Base-by-base conservation (phyloP, 1,140 invertebrate species). In the Harlomillsia oculata region DNA sequence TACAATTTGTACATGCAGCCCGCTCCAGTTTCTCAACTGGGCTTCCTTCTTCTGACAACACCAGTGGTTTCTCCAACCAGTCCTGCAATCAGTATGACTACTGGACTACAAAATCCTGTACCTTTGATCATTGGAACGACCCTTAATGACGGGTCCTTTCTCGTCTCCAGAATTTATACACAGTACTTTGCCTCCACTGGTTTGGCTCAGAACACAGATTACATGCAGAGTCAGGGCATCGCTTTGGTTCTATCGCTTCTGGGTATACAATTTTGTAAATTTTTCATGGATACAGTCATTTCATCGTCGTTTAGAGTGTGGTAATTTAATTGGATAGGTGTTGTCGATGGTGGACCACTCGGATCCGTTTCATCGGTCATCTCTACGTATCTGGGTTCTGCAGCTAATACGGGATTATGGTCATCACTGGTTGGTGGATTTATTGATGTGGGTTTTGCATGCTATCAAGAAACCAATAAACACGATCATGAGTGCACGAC, bases 21-120 rank as follows among this genome's bases (percentile, higher is more conserved):
- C 13, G 48, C 48, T 25, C 48, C 48, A 9, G 48, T 51, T 3
- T 18, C 39, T 23, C 48, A 51, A 39, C 36, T n/a, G n/a, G n/a
- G n/a, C n/a, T n/a, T 5, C 9, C 39, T 51, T 28, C 1, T 34
- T 9, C 25, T 51, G 32, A 25, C 16, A 20, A 23, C 26, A 23
- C 48, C 48, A 36, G 32, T 26, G 39, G 30, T 51, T 5, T 26
- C 36, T 11, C 48, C 48, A 3, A 14, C 1, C 1, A 14, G 39
- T 25, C 48, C 48, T 1, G 26, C 26, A n/a, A 26, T 3, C 2
- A 30, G 30, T 23, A 3, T 51, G 16, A 4, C 11, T 23, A 37
- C 11, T 6, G 48, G 48, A 1, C 30, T 37, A 20, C 48, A 51
- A 25, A 2, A 30, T 37, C 36, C 14, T 36, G 34, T 51, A 1